Conservation (phyloP, 2,797 vertebrate species). For the Xiphophorus birchmanni region DNA sequence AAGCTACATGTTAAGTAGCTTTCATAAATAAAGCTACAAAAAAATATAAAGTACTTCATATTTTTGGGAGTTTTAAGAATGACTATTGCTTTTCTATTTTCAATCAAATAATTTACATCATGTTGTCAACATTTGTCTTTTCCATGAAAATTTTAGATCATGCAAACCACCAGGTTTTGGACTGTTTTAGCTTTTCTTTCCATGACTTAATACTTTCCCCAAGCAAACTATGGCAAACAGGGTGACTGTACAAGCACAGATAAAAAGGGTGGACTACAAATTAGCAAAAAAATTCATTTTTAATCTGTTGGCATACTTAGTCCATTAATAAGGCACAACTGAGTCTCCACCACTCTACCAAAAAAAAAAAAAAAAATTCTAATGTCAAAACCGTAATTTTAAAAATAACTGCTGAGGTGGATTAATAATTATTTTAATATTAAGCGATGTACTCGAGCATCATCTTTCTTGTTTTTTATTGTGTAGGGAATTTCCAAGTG, state of each 20-base stretch:
- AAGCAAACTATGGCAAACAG: not conserved
- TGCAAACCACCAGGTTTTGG: not conserved
- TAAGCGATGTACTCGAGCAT: not conserved
- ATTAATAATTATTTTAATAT: not conserved
- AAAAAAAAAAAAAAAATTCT: not conserved
- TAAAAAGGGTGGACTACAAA: not conserved
- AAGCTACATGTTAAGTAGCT: not conserved
- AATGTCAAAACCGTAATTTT: no score
- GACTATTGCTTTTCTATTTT: not conserved
- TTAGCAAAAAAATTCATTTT: not conserved
- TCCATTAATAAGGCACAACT: not conserved
- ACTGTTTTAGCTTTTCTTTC: not conserved
- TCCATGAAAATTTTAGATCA: not conserved
- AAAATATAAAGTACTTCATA: no score
- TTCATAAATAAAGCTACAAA: no score
- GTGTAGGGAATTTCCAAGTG: not conserved
- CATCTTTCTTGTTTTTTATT: not conserved
- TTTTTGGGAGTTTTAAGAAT: not conserved
- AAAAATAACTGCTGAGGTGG: not conserved
- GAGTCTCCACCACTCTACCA: not conserved
- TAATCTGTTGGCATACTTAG: not conserved
- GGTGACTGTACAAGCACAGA: not conserved
- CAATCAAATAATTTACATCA: not conserved
- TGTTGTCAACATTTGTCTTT: not conserved
- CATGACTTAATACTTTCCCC: not conserved